Evolutionary conservation across 2,797 vertebrate genomes (phyloP), one percentile per base, ranked within the genome.

Genomic region (Macroramphosus scolopax): DNA sequence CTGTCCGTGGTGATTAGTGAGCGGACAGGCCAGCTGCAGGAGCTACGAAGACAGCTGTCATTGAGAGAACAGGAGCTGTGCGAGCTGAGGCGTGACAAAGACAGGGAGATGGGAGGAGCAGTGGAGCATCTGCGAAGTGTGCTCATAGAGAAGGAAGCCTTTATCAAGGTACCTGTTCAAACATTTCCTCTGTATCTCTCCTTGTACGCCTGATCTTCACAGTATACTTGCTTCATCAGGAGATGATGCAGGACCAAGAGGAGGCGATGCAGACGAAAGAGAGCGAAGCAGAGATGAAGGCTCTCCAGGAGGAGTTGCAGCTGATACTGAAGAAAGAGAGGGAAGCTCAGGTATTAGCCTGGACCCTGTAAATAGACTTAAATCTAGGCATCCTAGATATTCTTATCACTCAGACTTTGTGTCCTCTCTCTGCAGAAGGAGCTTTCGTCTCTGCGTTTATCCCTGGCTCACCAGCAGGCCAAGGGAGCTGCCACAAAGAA

Each of bases 221-320:
- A 2, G 11, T 26, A 0, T 32, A 0, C 26, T 45, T 32, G 18
- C 6, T 17, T 56, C 17, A 11, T 18, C 72, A 90, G 88, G 78
- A 86, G 34, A 68, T 80, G 51, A 77, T 87, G 75, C 72, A 64
- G 34, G 33, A 47, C 13, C 75, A 85, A 58, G 86, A 84, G 63
- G 82, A 87, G 63, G 49, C 39, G 10, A 72, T 34, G 39, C 75
- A 65, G 40, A 44, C 73, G n/a, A 38, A 63, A 42, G 85, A 82
- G 43, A 78, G 72, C 44, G 81, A 81, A 84, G 89, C 33, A 24
- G 92, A 97, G 54, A 75, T 91, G 39, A 82, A 74, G 61, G 88
- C 78, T 47, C 70, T 93, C 31, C 91, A 87, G 78, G 95, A 97
- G 30, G 95, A 99, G 51, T 81, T 98, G 50, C 90, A 91, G 58